phyloP scores from a whole-genome alignment of 1,140 invertebrate species.

The Chrysoperla carnea region DNA sequence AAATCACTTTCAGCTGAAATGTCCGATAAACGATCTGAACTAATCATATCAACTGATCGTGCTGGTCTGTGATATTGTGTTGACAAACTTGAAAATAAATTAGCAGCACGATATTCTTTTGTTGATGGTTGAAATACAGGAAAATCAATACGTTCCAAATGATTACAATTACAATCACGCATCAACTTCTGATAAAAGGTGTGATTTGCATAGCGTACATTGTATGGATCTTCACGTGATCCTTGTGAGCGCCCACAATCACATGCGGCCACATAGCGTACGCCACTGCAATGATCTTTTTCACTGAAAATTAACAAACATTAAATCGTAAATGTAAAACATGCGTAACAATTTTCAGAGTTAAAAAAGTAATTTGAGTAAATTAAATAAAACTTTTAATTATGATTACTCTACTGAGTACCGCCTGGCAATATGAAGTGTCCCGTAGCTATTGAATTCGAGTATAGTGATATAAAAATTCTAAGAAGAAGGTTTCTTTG shows the following conservation, averaged over 20 bases:
- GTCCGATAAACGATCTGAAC: slow-evolving; percentile 1
- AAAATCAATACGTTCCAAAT: slow-evolving; percentile 49
- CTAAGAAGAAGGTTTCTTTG: too few species aligned
- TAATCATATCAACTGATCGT: background rate
- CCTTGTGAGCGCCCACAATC: slow-evolving; percentile 80
- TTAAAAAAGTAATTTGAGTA: background rate
- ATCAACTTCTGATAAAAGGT: slow-evolving; percentile 64
- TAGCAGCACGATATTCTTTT: slow-evolving; percentile 34
- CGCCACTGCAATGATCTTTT: slow-evolving; percentile 59
- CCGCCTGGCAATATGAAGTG: too few species aligned
- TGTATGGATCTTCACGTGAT: slow-evolving; percentile 77
- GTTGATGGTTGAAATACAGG: slow-evolving; percentile 72
- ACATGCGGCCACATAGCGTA: slow-evolving; percentile 64
- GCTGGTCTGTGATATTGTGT: background rate
- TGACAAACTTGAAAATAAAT: slow-evolving; percentile 21
- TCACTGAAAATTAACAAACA: slow-evolving; percentile 13
- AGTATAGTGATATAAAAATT: too few species aligned
- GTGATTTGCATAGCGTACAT: slow-evolving; percentile 65
- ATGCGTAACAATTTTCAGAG: too few species aligned
- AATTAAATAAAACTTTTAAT: slow-evolving; percentile 2
- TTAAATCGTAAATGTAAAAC: background rate
- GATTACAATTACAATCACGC: slow-evolving; percentile 52
- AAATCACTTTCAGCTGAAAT: background rate
- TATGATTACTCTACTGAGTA: background rate
- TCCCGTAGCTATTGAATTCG: too few species aligned